These are phyloP conservation scores for Aphelenchoides fujianensis DNA, from an alignment of 1,140 invertebrate genomes.

Conservation along the genomic window DNA sequence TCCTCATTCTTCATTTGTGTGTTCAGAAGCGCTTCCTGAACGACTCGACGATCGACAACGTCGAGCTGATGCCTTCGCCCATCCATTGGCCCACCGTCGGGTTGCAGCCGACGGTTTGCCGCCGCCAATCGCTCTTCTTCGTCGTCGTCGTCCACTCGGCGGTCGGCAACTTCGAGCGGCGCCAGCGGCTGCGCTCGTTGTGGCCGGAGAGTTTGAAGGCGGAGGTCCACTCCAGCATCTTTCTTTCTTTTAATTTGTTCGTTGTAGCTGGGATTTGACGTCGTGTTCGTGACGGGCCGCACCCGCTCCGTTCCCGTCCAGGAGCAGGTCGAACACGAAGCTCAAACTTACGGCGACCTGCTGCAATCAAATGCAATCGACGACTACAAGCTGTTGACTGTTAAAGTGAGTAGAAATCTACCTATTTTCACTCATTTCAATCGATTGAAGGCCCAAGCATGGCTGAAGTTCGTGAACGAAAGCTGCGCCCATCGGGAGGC, in stretches of 20 bases:
- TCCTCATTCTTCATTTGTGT: neutral
- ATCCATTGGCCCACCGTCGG: neutral
- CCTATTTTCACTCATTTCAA: neutral
- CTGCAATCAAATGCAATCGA: constrained; percentile 32
- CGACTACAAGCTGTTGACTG: constrained; percentile 26
- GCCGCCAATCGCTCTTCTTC: constrained; percentile 5
- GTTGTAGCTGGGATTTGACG: constrained; percentile 24
- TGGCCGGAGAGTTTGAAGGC: constrained; percentile 15
- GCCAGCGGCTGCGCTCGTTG: constrained; percentile 17
- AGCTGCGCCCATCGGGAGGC: constrained; percentile 22
- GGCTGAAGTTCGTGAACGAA: constrained; percentile 20
- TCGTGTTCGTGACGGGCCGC: constrained; percentile 33
- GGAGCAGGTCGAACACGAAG: constrained; percentile 26
- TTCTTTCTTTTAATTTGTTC: constrained; percentile 17
- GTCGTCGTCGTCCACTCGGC: constrained; percentile 32
- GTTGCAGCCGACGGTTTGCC: neutral
- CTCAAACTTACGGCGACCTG: constrained; percentile 19
- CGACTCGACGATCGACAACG: constrained; percentile 5
- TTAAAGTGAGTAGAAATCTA: constrained; percentile 21
- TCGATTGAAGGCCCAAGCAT: constrained; percentile 29
- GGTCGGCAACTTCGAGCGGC: constrained; percentile 29
- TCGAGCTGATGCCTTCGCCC: neutral
- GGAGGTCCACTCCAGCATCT: constrained; percentile 17
- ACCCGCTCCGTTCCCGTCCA: constrained; percentile 14
- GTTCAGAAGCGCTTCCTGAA: constrained; percentile 5